Conservation (phyloP, 2,797 vertebrate species). For the Catamblyrhynchus diadema region DNA sequence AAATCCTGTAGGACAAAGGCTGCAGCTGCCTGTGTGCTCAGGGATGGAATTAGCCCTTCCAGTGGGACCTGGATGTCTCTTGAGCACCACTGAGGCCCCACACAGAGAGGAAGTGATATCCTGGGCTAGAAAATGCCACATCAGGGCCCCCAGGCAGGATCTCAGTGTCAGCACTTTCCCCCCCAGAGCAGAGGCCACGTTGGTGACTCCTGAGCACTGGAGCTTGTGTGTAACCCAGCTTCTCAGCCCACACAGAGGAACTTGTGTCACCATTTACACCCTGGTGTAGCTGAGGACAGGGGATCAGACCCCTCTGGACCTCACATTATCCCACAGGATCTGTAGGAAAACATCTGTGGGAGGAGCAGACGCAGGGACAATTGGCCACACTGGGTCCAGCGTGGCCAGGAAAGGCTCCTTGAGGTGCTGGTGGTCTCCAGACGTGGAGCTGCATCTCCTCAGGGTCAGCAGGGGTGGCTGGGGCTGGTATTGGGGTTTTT, state of each 20-base stretch:
- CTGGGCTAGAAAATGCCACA: not conserved
- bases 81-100: not conserved
- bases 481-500: not conserved
- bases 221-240: accelerated
- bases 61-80: not conserved
- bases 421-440: not conserved
- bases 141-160: not conserved
- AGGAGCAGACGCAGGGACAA: not conserved
- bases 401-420: accelerated
- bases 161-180: not conserved
- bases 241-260: accelerated
- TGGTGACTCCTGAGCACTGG: accelerated
- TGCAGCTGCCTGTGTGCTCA: not conserved
- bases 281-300: not conserved
- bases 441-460: not conserved
- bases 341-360: not conserved
- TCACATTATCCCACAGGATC: accelerated
- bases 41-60: accelerated
- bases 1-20: not conserved
- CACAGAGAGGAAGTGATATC: not conserved
- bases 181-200: not conserved
- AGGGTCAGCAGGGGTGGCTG: not conserved
- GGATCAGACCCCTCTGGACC: not conserved
- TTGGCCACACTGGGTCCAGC: accelerated
- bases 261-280: not conserved